These are phyloP conservation scores for Dicrostonyx torquatus DNA, from an alignment of 2,797 vertebrate genomes.

Conservation along the genomic window DNA sequence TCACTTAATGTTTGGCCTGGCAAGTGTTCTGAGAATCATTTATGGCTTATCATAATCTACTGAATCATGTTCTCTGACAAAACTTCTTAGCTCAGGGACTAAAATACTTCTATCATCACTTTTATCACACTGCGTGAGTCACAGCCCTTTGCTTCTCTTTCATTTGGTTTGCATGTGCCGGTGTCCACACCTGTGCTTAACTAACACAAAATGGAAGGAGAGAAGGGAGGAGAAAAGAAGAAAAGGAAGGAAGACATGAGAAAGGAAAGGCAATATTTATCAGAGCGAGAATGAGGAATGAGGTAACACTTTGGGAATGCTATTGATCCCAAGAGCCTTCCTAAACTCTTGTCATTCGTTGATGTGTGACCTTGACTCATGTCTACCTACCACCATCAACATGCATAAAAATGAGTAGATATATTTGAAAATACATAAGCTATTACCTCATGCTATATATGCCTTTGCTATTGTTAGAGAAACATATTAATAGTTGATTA, in stretches of 20 bases:
- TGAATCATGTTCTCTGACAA: not conserved
- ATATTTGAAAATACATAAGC: conserved; percentile 43
- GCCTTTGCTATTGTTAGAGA: conserved; percentile 49
- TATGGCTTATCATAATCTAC: not conserved
- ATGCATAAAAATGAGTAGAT: not conserved
- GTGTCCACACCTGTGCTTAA: not conserved
- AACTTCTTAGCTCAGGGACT: not conserved
- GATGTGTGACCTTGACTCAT: not conserved
- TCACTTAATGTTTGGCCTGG: not conserved
- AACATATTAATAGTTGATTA: conserved; percentile 57
- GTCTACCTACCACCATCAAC: not conserved
- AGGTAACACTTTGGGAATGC: not conserved
- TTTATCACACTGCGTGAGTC: not conserved
- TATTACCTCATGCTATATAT: conserved; percentile 19
- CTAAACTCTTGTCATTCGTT: not conserved
- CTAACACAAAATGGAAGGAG: not conserved
- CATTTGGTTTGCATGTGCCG: not conserved
- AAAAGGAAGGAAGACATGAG: fast-evolving
- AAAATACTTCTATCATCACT: not conserved
- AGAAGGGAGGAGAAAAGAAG: too few relatives aligned
- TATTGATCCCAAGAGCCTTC: not conserved
- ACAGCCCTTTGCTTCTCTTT: not conserved
- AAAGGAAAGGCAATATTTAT: not conserved
- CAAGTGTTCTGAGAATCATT: not conserved
- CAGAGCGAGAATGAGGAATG: not conserved